Percentiles rank a stretch among this genome's conserved stretches.
These are phyloP conservation scores for Tetragnatha versicolor DNA, from an alignment of 1,140 invertebrate genomes.

Conservation along the genomic window DNA sequence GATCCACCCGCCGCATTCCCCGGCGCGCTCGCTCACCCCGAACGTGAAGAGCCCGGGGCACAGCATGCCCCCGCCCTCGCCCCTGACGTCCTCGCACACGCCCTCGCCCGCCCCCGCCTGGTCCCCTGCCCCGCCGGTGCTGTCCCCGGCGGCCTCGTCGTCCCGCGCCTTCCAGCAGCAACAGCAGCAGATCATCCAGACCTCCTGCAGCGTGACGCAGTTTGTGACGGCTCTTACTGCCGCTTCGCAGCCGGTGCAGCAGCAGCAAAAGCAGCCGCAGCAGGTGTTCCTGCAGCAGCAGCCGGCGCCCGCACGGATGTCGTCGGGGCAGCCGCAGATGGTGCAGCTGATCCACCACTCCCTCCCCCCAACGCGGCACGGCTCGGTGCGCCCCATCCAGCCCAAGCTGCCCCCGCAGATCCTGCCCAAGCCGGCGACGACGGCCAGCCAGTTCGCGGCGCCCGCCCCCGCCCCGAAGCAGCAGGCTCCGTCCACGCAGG, in stretches of 20 bases:
- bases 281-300: constrained; percentile 10
- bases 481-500: constrained; percentile 22
- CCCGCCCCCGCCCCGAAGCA: constrained; percentile 44
- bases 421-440: constrained; percentile 59
- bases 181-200: constrained; percentile 50
- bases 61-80: constrained; percentile 56
- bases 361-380: constrained; percentile 26
- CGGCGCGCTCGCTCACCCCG: constrained; percentile 57
- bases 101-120: constrained; percentile 48
- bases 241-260: background rate
- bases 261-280: constrained; percentile 23
- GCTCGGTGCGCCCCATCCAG: constrained; percentile 57
- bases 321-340: constrained; percentile 23
- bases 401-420: constrained; percentile 60
- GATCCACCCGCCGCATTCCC: constrained; percentile 52
- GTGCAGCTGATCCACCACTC: constrained; percentile 55
- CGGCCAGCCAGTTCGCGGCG: constrained; percentile 42
- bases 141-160: constrained; percentile 41
- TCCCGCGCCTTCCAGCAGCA: constrained; percentile 49
- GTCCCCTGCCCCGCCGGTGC: constrained; percentile 49
- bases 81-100: constrained; percentile 46
- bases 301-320: constrained; percentile 17
- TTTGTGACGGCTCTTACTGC: constrained; percentile 39
- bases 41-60: constrained; percentile 48
- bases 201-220: constrained; percentile 37